Evolutionary conservation across 2,113 vertebrate genomes (phyloP).

Genomic region (Peucedramus taeniatus): DNA sequence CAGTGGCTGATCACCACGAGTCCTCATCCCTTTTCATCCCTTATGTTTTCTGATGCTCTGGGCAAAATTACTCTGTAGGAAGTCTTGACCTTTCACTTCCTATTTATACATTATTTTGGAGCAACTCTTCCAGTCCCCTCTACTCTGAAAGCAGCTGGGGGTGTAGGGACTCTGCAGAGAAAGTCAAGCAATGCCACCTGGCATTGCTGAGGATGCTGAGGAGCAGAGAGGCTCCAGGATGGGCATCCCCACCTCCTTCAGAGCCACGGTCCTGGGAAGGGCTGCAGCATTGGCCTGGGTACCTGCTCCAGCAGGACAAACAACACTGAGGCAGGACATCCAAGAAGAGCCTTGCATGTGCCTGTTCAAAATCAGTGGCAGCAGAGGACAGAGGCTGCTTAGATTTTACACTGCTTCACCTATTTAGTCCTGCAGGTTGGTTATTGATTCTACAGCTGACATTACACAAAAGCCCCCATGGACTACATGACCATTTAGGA

Average conservation of each 20-base stretch:
- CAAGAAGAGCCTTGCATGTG: not conserved
- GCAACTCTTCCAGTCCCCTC: not conserved
- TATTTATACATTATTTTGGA: not conserved
- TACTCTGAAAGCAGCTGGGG: not conserved
- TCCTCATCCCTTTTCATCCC: not conserved
- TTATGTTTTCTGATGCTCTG: not conserved
- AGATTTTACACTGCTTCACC: not conserved
- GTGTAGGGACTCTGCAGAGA: not conserved
- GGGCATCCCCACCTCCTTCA: not conserved
- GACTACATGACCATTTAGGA: not conserved
- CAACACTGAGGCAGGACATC: not conserved
- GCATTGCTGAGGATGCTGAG: not conserved
- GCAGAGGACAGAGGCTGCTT: not conserved
- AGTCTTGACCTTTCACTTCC: not conserved
- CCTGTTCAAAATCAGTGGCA: not conserved
- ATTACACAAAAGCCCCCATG: not conserved
- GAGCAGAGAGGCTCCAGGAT: accelerated
- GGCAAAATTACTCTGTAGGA: not conserved
- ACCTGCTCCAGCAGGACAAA: not conserved
- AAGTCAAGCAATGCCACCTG: not conserved
- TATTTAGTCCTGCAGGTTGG: not conserved
- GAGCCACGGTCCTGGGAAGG: not conserved
- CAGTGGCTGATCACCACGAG: not conserved
- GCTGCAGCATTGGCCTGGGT: not conserved
- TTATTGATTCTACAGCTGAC: not conserved